Percentiles rank a stretch among this genome's conserved stretches.
These are phyloP conservation scores for Pseudopodoces humilis DNA, from an alignment of 2,113 vertebrate genomes.

Conservation along the genomic window DNA sequence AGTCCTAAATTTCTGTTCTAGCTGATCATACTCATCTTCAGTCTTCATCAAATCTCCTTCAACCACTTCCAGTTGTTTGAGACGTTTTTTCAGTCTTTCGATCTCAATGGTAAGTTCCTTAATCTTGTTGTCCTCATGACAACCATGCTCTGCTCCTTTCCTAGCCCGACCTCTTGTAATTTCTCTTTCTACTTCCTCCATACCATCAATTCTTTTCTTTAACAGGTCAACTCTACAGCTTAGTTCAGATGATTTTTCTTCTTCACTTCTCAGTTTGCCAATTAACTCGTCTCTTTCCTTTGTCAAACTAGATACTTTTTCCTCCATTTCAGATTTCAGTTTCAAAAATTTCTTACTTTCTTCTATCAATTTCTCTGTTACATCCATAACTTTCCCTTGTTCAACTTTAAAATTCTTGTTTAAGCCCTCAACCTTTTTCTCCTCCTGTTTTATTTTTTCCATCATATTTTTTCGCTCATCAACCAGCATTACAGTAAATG, in stretches of 20 bases:
- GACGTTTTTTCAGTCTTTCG: slow-evolving; percentile 86
- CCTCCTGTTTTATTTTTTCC: slow-evolving; percentile 90
- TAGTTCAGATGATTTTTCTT: slow-evolving; percentile 83
- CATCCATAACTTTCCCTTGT: slow-evolving; percentile 91
- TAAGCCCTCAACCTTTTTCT: slow-evolving; percentile 85
- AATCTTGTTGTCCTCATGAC: slow-evolving; percentile 84
- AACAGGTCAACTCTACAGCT: slow-evolving; percentile 77
- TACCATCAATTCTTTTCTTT: slow-evolving; percentile 82
- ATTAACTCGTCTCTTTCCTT: slow-evolving; percentile 86
- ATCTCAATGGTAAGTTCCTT: slow-evolving; percentile 88
- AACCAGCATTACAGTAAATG: slow-evolving; percentile 90
- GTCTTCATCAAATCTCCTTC: slow-evolving; percentile 96
- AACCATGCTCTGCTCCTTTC: slow-evolving; percentile 70
- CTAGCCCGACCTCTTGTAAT: slow-evolving; percentile 71
- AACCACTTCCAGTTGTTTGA: slow-evolving; percentile 91
- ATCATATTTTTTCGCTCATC: slow-evolving; percentile 92
- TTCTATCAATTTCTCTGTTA: slow-evolving; percentile 95
- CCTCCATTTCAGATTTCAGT: slow-evolving; percentile 92
- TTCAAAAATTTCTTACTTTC: slow-evolving; percentile 95
- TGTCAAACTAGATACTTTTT: slow-evolving; percentile 79
- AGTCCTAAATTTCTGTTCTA: slow-evolving; percentile 90
- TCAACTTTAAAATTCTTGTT: slow-evolving; percentile 86
- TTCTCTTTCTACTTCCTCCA: slow-evolving; percentile 83
- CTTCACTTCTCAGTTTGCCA: slow-evolving; percentile 80
- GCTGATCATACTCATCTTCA: slow-evolving; percentile 92